Evolutionary conservation across 2,888 invertebrate genomes (phyloP).

Genomic region (Drosophila subquinaria): DNA sequence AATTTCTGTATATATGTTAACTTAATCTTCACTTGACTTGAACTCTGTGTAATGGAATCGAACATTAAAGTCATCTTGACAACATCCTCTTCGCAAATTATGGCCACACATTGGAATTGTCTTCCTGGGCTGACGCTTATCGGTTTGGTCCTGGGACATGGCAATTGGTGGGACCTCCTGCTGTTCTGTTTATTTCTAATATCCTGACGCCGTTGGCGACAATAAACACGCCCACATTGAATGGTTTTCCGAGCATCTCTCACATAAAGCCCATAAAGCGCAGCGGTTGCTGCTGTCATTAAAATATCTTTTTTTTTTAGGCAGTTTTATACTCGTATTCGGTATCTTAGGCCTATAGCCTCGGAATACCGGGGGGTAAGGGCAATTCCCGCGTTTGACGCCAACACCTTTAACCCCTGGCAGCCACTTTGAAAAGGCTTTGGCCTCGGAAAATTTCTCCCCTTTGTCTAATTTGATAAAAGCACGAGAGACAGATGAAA

Average conservation of each 20-base stretch:
- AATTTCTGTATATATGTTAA: constrained; percentile 7
- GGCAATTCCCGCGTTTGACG: constrained; percentile 63
- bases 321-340: constrained; percentile 41
- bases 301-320: constrained; percentile 78
- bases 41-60: constrained; percentile 11
- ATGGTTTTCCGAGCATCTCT: constrained; percentile 43
- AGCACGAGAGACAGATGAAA: constrained; percentile 32
- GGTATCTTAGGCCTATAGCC: constrained; percentile 55
- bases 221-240: constrained; percentile 76
- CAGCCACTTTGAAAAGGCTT: constrained; percentile 49
- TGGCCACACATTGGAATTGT: constrained; percentile 38
- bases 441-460: constrained; percentile 47
- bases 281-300: constrained; percentile 74
- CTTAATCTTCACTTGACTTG: constrained; percentile 6
- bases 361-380: constrained; percentile 37
- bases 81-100: constrained; percentile 42
- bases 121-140: constrained; percentile 45
- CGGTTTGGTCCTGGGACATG: constrained; percentile 25
- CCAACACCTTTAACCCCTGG: constrained; percentile 69
- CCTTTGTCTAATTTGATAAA: constrained; percentile 78
- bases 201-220: constrained; percentile 69
- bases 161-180: constrained; percentile 51
- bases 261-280: constrained; percentile 72
- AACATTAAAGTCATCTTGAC: constrained; percentile 38
- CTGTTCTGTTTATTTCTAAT: constrained; percentile 76